Percentiles rank a stretch among this genome's conserved stretches.
Evolutionary conservation across 2,888 invertebrate genomes (phyloP).

Genomic region (Formica aserva): DNA sequence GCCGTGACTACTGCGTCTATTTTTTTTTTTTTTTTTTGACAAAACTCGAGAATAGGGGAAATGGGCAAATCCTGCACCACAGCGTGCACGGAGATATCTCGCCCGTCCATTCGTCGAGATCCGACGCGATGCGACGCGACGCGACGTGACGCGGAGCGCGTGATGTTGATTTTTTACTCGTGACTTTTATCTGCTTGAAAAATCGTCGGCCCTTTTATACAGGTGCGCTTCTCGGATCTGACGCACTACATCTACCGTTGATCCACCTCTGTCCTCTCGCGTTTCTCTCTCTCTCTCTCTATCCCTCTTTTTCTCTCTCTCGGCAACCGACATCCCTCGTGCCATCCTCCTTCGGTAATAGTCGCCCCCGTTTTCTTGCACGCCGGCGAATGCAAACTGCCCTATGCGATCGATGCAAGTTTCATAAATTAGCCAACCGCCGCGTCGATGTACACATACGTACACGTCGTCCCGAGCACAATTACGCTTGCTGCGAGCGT

Average conservation of each 20-base stretch:
- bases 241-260: slow-evolving; percentile 48
- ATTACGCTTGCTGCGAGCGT: slow-evolving; percentile 42
- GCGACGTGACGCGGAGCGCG: slow-evolving; percentile 20
- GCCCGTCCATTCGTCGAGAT: slow-evolving; percentile 62
- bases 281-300: slow-evolving; percentile 11
- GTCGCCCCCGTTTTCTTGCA: slow-evolving; percentile 52
- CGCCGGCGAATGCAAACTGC: slow-evolving; percentile 61
- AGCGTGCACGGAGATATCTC: slow-evolving; percentile 63
- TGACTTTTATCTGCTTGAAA: slow-evolving; percentile 72
- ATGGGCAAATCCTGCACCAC: slow-evolving; percentile 67
- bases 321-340: neutral
- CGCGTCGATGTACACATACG: slow-evolving; percentile 44
- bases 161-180: slow-evolving; percentile 73
- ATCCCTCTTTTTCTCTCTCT: neutral
- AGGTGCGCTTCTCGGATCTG: slow-evolving; percentile 59
- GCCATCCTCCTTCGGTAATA: slow-evolving; percentile 12
- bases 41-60: slow-evolving; percentile 61
- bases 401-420: slow-evolving; percentile 69
- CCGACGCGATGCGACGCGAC: slow-evolving; percentile 30
- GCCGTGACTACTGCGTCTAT: slow-evolving; percentile 2
- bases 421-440: slow-evolving; percentile 71
- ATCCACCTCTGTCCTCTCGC: slow-evolving; percentile 39
- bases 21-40: slow-evolving; percentile 50
- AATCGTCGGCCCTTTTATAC: slow-evolving; percentile 70
- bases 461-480: slow-evolving; percentile 40